These are phyloP conservation scores for Conus ventricosus DNA, from an alignment of 1,140 invertebrate species.

Conservation along the genomic window DNA sequence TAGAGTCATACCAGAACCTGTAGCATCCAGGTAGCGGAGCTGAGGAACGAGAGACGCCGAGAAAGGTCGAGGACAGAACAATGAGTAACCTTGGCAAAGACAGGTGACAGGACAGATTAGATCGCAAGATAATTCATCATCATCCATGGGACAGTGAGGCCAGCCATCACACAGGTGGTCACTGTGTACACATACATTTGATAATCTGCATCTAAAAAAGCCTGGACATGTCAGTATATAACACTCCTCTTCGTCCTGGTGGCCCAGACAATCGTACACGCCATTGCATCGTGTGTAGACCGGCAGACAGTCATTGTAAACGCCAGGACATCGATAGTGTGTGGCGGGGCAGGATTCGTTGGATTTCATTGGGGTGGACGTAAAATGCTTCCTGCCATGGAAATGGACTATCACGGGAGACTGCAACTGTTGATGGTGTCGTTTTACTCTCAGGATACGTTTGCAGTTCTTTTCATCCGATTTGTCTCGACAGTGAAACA, in stretches of 20 bases:
- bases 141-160: no score
- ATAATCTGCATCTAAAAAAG: not conserved
- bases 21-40: conserved; percentile 23
- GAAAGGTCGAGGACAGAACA: not conserved
- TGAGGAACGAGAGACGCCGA: not conserved
- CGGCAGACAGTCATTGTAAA: not conserved
- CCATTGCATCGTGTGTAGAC: conserved; percentile 14
- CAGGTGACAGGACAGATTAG: not conserved
- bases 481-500: not conserved
- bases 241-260: not conserved
- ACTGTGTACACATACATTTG: not conserved
- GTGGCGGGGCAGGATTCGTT: not conserved
- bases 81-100: not conserved
- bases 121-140: not conserved
- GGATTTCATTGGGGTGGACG: not conserved
- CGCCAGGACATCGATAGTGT: not conserved
- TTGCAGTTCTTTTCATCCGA: not conserved
- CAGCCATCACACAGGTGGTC: no score
- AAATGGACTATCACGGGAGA: not conserved
- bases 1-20: not conserved
- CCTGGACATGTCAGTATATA: not conserved
- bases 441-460: not conserved
- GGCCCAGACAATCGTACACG: not conserved
- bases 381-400: not conserved
- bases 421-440: not conserved